Conservation (phyloP, 2,113 vertebrate genomes). For the Epinephelus moara region DNA sequence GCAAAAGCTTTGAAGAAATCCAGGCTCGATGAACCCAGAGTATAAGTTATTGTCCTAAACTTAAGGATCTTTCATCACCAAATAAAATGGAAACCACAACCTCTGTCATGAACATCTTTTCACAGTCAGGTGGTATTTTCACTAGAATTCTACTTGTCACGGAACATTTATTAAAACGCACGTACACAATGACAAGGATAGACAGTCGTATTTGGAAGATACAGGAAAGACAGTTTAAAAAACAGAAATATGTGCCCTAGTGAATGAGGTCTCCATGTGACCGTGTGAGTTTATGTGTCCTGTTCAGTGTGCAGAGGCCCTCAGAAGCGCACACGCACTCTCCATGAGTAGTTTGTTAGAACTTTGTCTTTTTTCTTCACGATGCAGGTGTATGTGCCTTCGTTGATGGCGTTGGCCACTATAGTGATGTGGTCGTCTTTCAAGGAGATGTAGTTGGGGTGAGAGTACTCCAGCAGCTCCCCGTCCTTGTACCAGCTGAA, state of each 20-base stretch:
- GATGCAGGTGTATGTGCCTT: conserved; percentile 95
- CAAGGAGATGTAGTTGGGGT: conserved; percentile 93
- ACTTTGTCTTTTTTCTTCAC: conserved; percentile 92
- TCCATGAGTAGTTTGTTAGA: conserved; percentile 96
- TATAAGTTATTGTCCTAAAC: conserved; percentile 20
- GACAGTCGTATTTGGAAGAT: conserved; percentile 48
- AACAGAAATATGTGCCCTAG: conserved; percentile 76
- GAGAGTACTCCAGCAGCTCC: conserved; percentile 93
- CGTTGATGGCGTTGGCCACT: conserved; percentile 96
- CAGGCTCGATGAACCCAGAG: conserved; percentile 8
- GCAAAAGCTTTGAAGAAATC: conserved; percentile 27
- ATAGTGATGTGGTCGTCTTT: conserved; percentile 93
- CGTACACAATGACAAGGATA: conserved; percentile 59
- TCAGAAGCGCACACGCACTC: conserved; percentile 90
- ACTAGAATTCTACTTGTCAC: conserved; percentile 39
- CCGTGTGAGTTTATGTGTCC: conserved; percentile 27
- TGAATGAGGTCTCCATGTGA: conserved; percentile 69
- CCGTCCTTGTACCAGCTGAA: conserved; percentile 97
- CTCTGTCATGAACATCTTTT: conserved; percentile 36
- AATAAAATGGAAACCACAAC: conserved; percentile 45
- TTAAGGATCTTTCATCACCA: conserved; percentile 37
- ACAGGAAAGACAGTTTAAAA: conserved; percentile 24
- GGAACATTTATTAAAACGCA: conserved; percentile 74
- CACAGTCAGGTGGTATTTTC: conserved; percentile 44
- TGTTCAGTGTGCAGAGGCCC: conserved; percentile 39